Evolutionary conservation across 2,888 invertebrate genomes (phyloP), one percentile per base, ranked within the genome.

Genomic region (Apomyelois bistriatella): DNA sequence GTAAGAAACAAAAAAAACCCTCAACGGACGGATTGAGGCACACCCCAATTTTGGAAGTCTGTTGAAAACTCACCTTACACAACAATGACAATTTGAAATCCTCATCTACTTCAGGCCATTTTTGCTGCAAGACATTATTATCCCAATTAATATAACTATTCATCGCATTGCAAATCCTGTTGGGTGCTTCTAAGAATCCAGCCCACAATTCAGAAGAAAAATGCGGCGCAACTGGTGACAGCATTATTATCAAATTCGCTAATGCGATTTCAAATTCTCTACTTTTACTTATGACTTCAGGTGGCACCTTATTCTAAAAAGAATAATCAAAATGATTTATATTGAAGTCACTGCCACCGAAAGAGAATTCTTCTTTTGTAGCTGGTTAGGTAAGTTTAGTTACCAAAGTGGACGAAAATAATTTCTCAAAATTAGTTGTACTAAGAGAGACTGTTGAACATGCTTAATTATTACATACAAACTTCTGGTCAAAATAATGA

Each of bases 151-250:
- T 91, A 61, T 93, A 91, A 8, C 16, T 50, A 16, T 75, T 68
- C 3, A 86, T 76, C 53, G 71, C 56, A 0, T 61, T 61, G 68
- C 91, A 91, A 10, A 93, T 66, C 61, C 92, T 91, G 63, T 93
- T 89, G 3, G 94, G 93, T 1, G 93, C 93, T 0, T 92, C 91
- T 35, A 91, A 83, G 68, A 96, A 94, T 48, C 95, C 96, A 16
- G 93, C 91, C 98, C 98, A 99, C 12, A 98, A 83, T 80, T 98
- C 98, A 0, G 95, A 95, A 32, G 97, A 94, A 81, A 98, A 98
- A 82, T 97, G 96, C 0, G 99, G 99, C 0, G 96, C 95, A 72
- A 98, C 92, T 0, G 98, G 98, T 3, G 97, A 93, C 38, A 98
- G 73, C 93, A 97, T 94, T 58, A 98, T 94, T 52, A 98, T 92